A percentile compares a stretch with the other conserved stretches of the same genome.
Evolutionary conservation across 2,888 invertebrate species (phyloP).

Genomic region (Drosophila melanocephala): DNA sequence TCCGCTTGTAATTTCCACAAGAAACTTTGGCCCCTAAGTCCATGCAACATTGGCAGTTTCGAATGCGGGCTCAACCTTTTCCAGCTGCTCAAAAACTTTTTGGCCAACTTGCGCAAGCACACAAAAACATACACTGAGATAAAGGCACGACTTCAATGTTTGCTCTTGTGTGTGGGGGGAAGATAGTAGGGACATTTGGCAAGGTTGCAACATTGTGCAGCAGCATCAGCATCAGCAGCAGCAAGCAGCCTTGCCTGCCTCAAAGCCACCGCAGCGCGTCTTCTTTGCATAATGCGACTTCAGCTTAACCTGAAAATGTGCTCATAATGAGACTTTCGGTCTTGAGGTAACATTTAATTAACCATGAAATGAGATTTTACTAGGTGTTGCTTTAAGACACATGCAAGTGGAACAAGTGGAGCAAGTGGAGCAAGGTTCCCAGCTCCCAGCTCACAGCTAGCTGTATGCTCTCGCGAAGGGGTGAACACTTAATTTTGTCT

Average conservation of each 20-base stretch:
- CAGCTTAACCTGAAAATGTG: slow-evolving; percentile 68
- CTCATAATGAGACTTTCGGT: slow-evolving; percentile 65
- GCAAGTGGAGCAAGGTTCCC: not conserved
- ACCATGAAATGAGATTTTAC: slow-evolving; percentile 71
- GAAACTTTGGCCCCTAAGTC: slow-evolving; percentile 53
- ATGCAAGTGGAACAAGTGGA: not conserved
- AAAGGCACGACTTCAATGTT: slow-evolving; percentile 14
- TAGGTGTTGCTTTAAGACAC: slow-evolving; percentile 53
- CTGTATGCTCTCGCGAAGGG: not conserved
- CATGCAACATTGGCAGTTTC: slow-evolving; percentile 70
- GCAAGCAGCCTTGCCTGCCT: not conserved
- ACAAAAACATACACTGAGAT: slow-evolving; percentile 10
- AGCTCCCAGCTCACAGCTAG: not conserved
- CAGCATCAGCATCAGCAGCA: slow-evolving; percentile 47
- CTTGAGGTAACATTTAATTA: slow-evolving; percentile 75
- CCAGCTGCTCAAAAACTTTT: slow-evolving; percentile 47
- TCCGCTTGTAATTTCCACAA: slow-evolving; percentile 26
- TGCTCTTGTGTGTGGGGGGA: not conserved
- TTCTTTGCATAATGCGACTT: slow-evolving; percentile 68
- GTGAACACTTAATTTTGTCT: not conserved
- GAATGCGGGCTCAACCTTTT: slow-evolving; percentile 67
- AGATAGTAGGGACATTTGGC: not conserved
- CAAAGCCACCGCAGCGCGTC: slow-evolving; percentile 17
- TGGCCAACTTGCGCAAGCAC: slow-evolving; percentile 24
- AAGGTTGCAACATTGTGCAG: slow-evolving; percentile 45